Base-by-base conservation (phyloP, 2,797 vertebrate genomes). In the Distichodus sexfasciatus region DNA sequence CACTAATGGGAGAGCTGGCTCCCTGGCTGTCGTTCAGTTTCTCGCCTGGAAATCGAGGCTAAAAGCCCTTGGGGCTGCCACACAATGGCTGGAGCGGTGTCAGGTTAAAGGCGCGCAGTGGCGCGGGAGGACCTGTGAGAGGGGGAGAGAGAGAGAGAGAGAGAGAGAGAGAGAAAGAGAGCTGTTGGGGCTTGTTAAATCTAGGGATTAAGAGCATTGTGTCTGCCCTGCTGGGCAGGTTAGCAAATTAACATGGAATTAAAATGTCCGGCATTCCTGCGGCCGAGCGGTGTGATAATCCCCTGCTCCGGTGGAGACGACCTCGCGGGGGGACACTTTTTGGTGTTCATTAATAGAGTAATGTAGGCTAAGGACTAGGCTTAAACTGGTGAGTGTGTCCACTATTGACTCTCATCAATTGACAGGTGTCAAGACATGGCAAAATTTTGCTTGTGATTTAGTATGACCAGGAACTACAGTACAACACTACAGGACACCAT, bases 191-290 rank as follows among this genome's bases (percentile, higher is more conserved):
- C 47, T 66, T 66, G 72, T 75, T 73, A 64, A 76, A 79, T 54
- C 41, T 38, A 67, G 48, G 85, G 85, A 86, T 91, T 89, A 88
- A 80, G 63, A 80, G 80, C 40, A 43, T 79, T 83, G 80, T 80
- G 82, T 87, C 80, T 86, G 83, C 85, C 82, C 82, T 84, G 84
- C 81, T 87, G 85, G 88, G 83, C 84, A 85, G 84, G 86, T 90
- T 89, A 86, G 82, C 83, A 86, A 88, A 90, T 90, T 87, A 91
- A 90, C 82, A 88, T 81, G 82, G 87, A 90, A 88, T 91, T 91
- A 90, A 85, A 78, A 81, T 28, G 15, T 78, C 74, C 81, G 62
- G 79, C 88, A 89, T 90, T 90, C 86, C 85, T 87, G 76, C 69
- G 72, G 73, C 74, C 76, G 71, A 62, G 67, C 60, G 78, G 69